Percentiles rank a stretch among this genome's conserved stretches.
Evolutionary conservation across 2,888 invertebrate genomes (phyloP).

Genomic region (Mythimna vitellina): DNA sequence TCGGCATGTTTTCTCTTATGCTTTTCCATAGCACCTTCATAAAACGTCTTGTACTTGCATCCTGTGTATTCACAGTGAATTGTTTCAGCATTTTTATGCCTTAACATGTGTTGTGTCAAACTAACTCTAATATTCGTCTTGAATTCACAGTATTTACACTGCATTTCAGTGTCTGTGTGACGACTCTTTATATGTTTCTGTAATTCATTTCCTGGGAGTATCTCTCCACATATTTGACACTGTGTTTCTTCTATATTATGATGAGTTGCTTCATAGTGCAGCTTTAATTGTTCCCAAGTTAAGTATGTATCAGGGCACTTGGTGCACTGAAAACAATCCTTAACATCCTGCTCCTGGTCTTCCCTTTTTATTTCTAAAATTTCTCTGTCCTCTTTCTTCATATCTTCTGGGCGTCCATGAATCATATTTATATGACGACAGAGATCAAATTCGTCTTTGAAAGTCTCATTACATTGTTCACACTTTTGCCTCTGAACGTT

Average conservation of each 20-base stretch:
- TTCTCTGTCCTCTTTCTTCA: conserved; percentile 36
- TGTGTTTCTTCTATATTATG: conserved; percentile 76
- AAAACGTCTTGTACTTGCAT: conserved; percentile 84
- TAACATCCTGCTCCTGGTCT: conserved; percentile 74
- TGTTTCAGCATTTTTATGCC: conserved; percentile 84
- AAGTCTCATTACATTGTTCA: conserved; percentile 79
- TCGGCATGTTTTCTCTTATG: conserved; percentile 82
- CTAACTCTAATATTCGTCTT: conserved; percentile 78
- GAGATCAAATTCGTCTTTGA: conserved; percentile 82
- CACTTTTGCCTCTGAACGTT: conserved; percentile 76
- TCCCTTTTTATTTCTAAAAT: conserved; percentile 76
- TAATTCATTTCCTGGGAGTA: conserved; percentile 76
- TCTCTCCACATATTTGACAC: conserved; percentile 83
- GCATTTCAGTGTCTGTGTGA: conserved; percentile 73
- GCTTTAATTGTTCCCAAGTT: conserved; percentile 78
- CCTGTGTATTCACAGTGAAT: conserved; percentile 78
- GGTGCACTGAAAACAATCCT: conserved; percentile 80
- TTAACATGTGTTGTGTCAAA: conserved; percentile 83
- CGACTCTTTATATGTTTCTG: conserved; percentile 80
- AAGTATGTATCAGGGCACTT: conserved; percentile 79
- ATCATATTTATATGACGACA: conserved; percentile 79
- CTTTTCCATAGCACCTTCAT: conserved; percentile 83
- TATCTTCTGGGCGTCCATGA: conserved; percentile 66
- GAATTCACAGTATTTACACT: conserved; percentile 83
- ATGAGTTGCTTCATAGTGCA: conserved; percentile 82